Conservation (phyloP, 2,113 vertebrate species). For the Mesoclemmys tuberculata region DNA sequence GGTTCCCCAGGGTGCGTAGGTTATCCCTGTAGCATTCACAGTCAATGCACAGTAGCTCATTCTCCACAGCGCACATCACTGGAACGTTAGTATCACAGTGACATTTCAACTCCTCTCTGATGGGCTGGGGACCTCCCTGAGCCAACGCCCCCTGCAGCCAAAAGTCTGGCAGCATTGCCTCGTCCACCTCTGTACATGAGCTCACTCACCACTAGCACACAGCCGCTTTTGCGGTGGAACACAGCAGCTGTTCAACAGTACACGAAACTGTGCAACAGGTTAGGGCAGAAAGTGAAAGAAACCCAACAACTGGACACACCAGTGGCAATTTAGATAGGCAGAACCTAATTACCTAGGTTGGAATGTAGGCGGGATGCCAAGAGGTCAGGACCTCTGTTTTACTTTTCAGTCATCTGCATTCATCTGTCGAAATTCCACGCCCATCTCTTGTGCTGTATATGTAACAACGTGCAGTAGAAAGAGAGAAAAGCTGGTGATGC, state of each 20-base stretch:
- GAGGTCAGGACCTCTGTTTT: neutral
- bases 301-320: neutral
- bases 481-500: neutral
- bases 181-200: neutral
- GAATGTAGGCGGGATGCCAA: neutral
- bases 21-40: neutral
- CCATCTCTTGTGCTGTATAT: neutral
- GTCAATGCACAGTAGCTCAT: neutral
- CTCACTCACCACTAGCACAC: neutral
- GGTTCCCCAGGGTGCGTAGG: neutral
- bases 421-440: neutral
- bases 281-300: neutral
- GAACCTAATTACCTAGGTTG: neutral
- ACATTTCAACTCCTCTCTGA: neutral
- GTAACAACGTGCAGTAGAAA: neutral
- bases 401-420: neutral
- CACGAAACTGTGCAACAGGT: neutral
- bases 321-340: neutral
- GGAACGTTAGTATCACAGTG: neutral
- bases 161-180: neutral
- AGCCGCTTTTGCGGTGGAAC: neutral
- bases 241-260: neutral
- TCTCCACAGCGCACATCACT: neutral
- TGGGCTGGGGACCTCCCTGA: neutral
- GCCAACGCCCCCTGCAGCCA: neutral